These are phyloP conservation scores for Lasiurus borealis DNA, from an alignment of 2,113 vertebrate species.

Conservation along the genomic window DNA sequence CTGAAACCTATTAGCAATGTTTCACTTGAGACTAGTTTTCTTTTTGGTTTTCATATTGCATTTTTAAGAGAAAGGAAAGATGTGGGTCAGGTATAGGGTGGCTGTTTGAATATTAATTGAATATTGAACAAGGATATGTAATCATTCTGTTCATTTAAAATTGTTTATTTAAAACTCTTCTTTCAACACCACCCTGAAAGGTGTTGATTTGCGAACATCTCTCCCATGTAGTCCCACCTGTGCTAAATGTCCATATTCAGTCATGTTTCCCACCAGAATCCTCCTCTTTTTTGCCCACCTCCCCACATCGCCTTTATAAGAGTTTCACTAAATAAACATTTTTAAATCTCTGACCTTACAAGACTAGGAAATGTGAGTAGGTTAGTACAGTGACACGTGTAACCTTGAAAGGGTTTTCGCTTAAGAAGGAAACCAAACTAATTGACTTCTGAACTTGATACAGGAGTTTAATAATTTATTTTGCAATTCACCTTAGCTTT, in stretches of 20 bases:
- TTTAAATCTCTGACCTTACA: background rate
- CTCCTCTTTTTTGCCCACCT: background rate
- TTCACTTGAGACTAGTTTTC: background rate
- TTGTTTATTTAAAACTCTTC: background rate
- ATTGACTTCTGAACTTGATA: background rate
- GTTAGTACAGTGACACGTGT: background rate
- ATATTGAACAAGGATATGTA: background rate
- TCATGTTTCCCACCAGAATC: background rate
- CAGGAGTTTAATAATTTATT: background rate
- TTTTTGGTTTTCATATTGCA: background rate
- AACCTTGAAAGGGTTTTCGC: background rate
- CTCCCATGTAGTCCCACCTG: background rate
- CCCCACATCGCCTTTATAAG: background rate
- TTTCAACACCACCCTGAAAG: background rate
- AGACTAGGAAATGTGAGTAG: background rate
- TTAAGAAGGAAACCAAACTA: background rate
- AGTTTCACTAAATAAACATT: background rate
- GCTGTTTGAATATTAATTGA: background rate
- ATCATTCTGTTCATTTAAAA: background rate
- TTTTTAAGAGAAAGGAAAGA: background rate
- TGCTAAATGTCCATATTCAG: background rate
- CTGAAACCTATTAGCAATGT: accelerated
- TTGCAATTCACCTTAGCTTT: background rate
- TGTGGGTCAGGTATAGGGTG: too few species aligned
- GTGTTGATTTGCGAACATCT: background rate